Percentiles rank a stretch among this genome's conserved stretches.
Conservation (phyloP, 2,888 invertebrate genomes). For the Lutraria lutraria region DNA sequence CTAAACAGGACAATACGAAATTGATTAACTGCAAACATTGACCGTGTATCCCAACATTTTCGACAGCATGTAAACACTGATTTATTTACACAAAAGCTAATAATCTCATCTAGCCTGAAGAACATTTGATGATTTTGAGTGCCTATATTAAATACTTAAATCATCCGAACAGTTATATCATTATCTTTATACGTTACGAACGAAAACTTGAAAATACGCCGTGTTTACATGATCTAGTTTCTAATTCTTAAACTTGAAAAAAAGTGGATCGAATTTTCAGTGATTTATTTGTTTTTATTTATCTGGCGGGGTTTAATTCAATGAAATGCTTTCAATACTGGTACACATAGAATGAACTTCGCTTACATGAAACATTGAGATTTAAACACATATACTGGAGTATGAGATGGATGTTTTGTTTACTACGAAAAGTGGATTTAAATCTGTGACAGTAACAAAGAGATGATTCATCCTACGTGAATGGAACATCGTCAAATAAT, state of each 20-base stretch:
- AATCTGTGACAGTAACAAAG: not conserved
- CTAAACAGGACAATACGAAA: not conserved
- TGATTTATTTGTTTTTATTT: not conserved
- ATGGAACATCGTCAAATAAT: not conserved
- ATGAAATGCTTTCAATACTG: not conserved
- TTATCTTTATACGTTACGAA: not conserved
- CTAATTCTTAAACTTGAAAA: not conserved
- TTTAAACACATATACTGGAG: not conserved
- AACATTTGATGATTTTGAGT: not conserved
- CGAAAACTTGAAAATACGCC: not conserved
- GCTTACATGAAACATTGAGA: not conserved
- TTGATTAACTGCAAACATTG: not conserved
- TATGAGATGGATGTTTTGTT: not conserved
- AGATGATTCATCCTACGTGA: not conserved
- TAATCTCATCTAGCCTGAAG: not conserved
- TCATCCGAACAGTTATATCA: not conserved
- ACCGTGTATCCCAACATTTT: not conserved
- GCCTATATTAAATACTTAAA: not conserved
- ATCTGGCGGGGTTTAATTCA: not conserved
- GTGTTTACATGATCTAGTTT: not conserved
- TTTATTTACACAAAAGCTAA: conserved; percentile 13
- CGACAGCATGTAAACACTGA: not conserved
- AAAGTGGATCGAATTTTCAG: not conserved
- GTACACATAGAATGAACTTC: not conserved
- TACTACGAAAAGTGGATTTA: not conserved